phyloP scores from a whole-genome alignment of 2,888 invertebrate genomes.

The Galeruca laticollis region DNA sequence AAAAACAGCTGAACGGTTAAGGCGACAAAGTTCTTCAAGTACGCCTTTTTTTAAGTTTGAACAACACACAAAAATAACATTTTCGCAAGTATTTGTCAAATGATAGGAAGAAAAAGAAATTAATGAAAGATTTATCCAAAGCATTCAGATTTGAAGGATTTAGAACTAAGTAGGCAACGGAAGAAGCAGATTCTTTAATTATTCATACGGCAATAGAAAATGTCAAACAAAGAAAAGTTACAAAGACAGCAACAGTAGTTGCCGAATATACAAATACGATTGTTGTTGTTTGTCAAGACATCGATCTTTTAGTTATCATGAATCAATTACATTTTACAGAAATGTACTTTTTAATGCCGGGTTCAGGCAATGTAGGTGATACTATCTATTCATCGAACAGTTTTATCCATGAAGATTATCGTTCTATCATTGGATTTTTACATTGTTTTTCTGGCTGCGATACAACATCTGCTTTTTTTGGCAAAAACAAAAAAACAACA shows the following conservation, averaged over 20 bases:
- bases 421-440: conserved; percentile 6
- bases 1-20: no score
- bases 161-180: background rate
- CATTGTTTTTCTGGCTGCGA: conserved; percentile 13
- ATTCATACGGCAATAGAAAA: conserved; percentile 10
- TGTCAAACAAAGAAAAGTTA: background rate
- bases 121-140: conserved; percentile 5
- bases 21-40: no score
- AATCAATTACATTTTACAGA: background rate
- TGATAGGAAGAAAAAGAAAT: conserved; percentile 1
- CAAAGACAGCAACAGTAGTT: conserved; percentile 8
- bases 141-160: conserved; percentile 8
- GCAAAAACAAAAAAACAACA: conserved; percentile 12
- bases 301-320: conserved; percentile 12
- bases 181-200: conserved; percentile 7
- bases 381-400: background rate
- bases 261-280: conserved; percentile 6
- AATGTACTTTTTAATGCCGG: background rate
- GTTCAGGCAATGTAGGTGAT: conserved; percentile 7
- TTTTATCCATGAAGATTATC: conserved; percentile 4
- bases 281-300: conserved; percentile 12
- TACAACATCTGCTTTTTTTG: conserved; percentile 4
- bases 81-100: conserved; percentile 16
- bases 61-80: no score
- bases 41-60: no score